Evolutionary conservation across 1,140 invertebrate genomes (phyloP).

Genomic region (Tetramorium simillimum): DNA sequence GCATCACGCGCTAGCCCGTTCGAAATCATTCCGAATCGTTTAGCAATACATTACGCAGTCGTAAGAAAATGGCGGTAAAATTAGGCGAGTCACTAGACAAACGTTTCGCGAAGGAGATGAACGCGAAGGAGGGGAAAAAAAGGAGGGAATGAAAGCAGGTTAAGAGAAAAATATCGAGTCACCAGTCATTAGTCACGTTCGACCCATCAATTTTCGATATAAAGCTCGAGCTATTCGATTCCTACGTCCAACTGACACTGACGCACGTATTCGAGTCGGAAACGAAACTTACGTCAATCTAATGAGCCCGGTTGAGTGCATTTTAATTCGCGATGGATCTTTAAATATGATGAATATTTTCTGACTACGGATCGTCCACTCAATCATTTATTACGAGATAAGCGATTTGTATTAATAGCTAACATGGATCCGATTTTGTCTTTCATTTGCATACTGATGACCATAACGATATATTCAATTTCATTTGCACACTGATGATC

Average conservation of each 20-base stretch:
- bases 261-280: slow-evolving; percentile 13
- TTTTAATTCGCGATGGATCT: slow-evolving; percentile 21
- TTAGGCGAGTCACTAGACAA: slow-evolving; percentile 51
- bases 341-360: neutral
- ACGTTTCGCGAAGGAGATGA: slow-evolving; percentile 2
- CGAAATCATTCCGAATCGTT: neutral
- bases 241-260: neutral
- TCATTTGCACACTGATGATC: neutral
- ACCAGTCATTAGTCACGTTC: slow-evolving; percentile 68
- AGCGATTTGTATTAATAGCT: neutral
- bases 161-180: slow-evolving; percentile 38
- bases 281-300: neutral
- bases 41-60: neutral
- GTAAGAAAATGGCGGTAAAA: slow-evolving; percentile 42
- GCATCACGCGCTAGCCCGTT: neutral
- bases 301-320: neutral
- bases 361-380: neutral
- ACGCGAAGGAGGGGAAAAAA: neutral
- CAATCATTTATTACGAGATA: neutral
- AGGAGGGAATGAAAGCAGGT: neutral
- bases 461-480: slow-evolving; percentile 15
- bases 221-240: slow-evolving; percentile 21
- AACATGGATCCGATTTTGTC: neutral
- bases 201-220: slow-evolving; percentile 58
- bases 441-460: neutral